Evolutionary conservation across 1,140 invertebrate species (phyloP), one percentile per base, ranked within the genome.

Genomic region (Diprion similis): DNA sequence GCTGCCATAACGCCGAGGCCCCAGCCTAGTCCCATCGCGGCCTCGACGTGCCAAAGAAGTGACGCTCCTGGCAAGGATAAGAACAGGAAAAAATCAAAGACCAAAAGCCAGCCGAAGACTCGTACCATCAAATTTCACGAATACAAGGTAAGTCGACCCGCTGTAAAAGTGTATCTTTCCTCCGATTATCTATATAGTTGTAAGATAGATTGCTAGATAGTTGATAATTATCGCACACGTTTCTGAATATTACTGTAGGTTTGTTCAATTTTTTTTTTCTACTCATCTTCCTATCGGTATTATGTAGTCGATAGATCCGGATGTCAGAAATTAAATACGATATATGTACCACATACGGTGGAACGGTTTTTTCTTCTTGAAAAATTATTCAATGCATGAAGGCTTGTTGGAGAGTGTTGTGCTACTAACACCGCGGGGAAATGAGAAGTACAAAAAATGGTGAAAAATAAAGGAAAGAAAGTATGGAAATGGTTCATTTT

Each of bases 101-200:
- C 92, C 46, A 97, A 96, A 85, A 93, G 93, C 68, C 95, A 96
- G 82, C 91, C 93, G 8, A 98, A 98, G 85, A 92, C 96, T 2
- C 92, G 96, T 74, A 96, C 94, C 65, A 98, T 99, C 75, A 99
- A 99, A 89, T 99, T 99, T 87, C 97, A 99, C 86, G 98, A 99
- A 86, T 99, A 99, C 86, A 99, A 98, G 89, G 91, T 91, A 79
- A 81, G 77, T 75, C 72, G 8, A 51, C 48, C 48, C 67, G 37
- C 65, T 51, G 24, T 37, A 37, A 37, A 37, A 37, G 24, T 37
- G 2, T 37, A 10, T 7, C 8, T 37, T 6, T 37, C 24, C 6
- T 37, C 24, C 24, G 6, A 37, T 37, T 37, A 37, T n/a, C n/a
- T n/a, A n/a, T 37, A 6, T 37, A 37, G 24, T 1, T 37, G 2